phyloP scores from a whole-genome alignment of 30 jellyfish, hydroid and myxozoan genomes.

The Aurelia sp. region DNA sequence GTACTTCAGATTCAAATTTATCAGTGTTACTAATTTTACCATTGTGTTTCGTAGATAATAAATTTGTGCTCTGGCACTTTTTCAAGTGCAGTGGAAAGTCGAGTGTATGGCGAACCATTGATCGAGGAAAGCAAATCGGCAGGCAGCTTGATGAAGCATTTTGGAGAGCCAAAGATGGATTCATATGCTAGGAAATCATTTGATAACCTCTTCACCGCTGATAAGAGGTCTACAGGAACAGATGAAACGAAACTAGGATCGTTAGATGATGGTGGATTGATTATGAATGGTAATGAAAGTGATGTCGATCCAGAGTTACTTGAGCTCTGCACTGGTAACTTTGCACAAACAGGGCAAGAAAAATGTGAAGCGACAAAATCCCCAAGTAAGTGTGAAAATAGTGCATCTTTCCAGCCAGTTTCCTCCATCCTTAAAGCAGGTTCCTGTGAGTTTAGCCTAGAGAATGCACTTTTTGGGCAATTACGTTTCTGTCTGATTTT shows the following conservation, averaged over 20 bases:
- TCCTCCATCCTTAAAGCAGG: too few relatives aligned
- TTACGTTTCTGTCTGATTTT: too few relatives aligned
- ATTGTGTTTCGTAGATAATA: slow-evolving; percentile 9
- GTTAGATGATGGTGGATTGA: neutral
- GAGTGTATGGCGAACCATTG: neutral
- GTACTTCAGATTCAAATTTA: neutral
- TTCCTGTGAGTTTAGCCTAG: too few relatives aligned
- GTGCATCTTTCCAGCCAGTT: neutral
- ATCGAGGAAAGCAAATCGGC: slow-evolving; percentile 38
- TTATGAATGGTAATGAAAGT: neutral
- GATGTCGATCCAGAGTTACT: slow-evolving; percentile 42
- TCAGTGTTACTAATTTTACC: neutral
- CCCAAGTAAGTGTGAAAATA: neutral
- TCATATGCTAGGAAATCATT: slow-evolving; percentile 4
- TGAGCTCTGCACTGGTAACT: slow-evolving; percentile 56
- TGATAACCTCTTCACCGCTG: slow-evolving; percentile 28
- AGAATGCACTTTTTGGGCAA: too few relatives aligned
- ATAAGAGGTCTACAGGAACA: slow-evolving; percentile 1
- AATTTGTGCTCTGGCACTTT: slow-evolving; percentile 72
- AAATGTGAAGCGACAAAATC: neutral
- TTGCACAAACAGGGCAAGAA: slow-evolving; percentile 1
- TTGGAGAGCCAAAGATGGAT: slow-evolving; percentile 10
- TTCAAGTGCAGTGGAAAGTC: slow-evolving; percentile 3
- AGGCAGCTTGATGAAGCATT: slow-evolving; percentile 31
- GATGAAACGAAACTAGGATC: neutral